These are phyloP conservation scores for Zootermopsis nevadensis DNA, from an alignment of 2,888 invertebrate species.

Conservation along the genomic window DNA sequence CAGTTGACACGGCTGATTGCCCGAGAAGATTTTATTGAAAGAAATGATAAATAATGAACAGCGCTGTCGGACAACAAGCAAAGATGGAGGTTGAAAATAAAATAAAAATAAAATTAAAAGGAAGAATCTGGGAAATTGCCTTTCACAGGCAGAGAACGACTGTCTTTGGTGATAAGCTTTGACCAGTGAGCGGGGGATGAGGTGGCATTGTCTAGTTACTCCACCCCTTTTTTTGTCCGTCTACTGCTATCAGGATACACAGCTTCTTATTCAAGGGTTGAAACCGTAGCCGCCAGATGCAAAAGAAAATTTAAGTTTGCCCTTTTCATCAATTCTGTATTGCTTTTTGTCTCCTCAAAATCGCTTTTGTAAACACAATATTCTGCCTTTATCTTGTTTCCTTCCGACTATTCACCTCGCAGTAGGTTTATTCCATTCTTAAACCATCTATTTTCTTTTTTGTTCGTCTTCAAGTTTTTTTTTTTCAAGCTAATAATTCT, in stretches of 20 bases:
- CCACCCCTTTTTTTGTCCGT: not conserved
- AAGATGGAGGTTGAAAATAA: not conserved
- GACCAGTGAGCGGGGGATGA: not conserved
- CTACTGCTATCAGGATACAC: not conserved
- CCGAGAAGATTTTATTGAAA: too few species aligned
- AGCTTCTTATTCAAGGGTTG: not conserved
- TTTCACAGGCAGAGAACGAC: conserved; percentile 7
- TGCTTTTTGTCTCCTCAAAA: not conserved
- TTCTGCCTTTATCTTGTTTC: not conserved
- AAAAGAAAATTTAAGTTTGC: conserved; percentile 3
- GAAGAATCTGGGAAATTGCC: conserved; percentile 1
- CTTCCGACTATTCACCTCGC: not conserved
- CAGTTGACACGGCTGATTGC: too few species aligned
- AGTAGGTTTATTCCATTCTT: not conserved
- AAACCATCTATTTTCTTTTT: not conserved
- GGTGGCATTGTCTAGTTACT: not conserved
- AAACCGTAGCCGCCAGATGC: not conserved
- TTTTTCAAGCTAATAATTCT: not conserved
- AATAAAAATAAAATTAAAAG: not conserved
- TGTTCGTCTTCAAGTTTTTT: not conserved
- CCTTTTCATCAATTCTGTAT: conserved; percentile 1
- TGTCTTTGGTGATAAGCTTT: not conserved
- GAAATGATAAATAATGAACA: not conserved
- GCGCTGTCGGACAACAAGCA: not conserved
- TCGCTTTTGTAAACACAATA: not conserved